Conservation (phyloP, 2,797 vertebrate species). For the Garrulus glandarius region DNA sequence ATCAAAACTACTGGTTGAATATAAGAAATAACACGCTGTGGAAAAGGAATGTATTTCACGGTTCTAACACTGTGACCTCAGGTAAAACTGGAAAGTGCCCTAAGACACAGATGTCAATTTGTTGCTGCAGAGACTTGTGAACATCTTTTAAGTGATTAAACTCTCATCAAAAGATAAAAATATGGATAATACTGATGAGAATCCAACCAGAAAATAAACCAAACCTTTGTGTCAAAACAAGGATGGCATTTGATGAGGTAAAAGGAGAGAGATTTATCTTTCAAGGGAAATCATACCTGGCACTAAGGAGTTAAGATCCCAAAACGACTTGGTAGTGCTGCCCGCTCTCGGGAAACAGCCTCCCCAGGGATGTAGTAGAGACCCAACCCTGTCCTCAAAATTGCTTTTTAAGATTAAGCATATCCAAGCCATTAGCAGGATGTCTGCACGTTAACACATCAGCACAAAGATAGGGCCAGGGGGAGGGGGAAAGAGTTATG, state of each 20-base stretch:
- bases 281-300: neutral
- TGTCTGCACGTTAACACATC: slow-evolving; percentile 67
- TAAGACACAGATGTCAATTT: neutral
- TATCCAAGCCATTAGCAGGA: slow-evolving; percentile 41
- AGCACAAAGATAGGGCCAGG: slow-evolving; percentile 35
- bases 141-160: neutral
- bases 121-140: neutral
- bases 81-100: neutral
- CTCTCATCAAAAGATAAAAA: neutral
- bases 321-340: neutral
- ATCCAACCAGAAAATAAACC: neutral
- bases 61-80: neutral
- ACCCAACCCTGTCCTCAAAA: neutral
- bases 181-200: neutral
- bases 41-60: neutral
- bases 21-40: neutral
- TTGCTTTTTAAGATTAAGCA: slow-evolving; percentile 21
- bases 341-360: neutral
- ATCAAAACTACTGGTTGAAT: neutral
- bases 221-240: neutral
- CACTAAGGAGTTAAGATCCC: neutral
- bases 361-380: neutral
- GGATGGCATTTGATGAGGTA: neutral
- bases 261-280: neutral
- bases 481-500: slow-evolving; percentile 46